Evolutionary conservation across 2,113 vertebrate species (phyloP), one percentile per base, ranked within the genome.

Genomic region (Ploceus nigricollis): DNA sequence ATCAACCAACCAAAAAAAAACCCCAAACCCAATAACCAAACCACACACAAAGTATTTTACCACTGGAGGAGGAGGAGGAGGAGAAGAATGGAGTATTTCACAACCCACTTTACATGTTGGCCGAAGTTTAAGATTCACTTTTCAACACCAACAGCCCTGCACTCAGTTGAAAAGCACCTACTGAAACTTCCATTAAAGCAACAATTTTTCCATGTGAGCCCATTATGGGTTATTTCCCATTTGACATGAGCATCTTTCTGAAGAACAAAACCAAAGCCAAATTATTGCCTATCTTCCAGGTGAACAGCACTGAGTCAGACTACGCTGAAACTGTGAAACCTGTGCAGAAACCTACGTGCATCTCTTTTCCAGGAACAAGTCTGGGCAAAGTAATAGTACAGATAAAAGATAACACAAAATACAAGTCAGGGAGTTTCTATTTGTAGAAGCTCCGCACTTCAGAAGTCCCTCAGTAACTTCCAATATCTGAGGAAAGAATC

Each of bases 291-390:
- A n/a, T 48, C 57, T 75, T 84, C 56, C 92, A 94, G 72, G 86
- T 83, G 73, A 96, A 83, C 51, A 48, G 39, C 10, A 5, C 76
- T 93, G 76, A 92, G 69, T 94, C 92, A 97, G 68, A 83, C 22
- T 33, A 47, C 4, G 15, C 79, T 79, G 64, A 75, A 61, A 61
- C 25, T 39, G 16, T 56, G 71, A 96, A 86, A 92, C 48, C 80
- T 64, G 33, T 11, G 16, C 68, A 93, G 77, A 81, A 90, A 53
- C 30, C 81, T 84, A 40, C 2, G 47, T 28, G 60, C 48, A 12
- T 3, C 42, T 90, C 56, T 90, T 73, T 82, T 75, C 44, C 61
- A 69, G 11, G 37, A 95, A 93, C 93, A 95, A 93, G 92, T 89
- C 61, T 82, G 61, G 80, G 53, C 93, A 93, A 89, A 84, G 39